Evolutionary conservation across 2,888 invertebrate genomes (phyloP), one percentile per base, ranked within the genome.

Genomic region (Tineola bisselliella): DNA sequence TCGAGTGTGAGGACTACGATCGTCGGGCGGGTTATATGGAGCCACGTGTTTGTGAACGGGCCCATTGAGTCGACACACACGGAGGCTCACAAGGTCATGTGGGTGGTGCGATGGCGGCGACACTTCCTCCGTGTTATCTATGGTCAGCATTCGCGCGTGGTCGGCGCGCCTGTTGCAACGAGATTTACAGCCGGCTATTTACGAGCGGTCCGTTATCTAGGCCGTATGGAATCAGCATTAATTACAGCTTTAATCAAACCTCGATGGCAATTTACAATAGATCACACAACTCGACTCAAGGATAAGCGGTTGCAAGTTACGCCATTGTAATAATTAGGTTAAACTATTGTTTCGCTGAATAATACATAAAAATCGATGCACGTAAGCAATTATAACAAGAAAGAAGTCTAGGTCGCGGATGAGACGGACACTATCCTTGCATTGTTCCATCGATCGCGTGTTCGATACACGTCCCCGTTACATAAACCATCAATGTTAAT

Each of bases 391-490:
- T 83, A 81, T 25, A 69, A 74, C 69, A 75, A 73, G 76, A 83
- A 83, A 84, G 79, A 81, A 83, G 81, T 84, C 81, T 84, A 84
- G 86, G 87, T 77, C 84, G 76, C 67, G 65, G 63, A 70, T 5
- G 25, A 12, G 60, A 60, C 57, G 62, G 33, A 75, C 72, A 68
- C 64, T 78, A 81, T 84, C 87, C 87, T 87, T 86, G 87, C 87
- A 86, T 87, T 87, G 87, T 86, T 80, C 70, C 72, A 66, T 70
- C 64, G 71, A 82, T 86, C 80, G 86, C 86, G 86, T 87, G 87
- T 75, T 71, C 76, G 80, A 71, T 80, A 72, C 78, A 77, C 81
- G 84, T 83, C 84, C 87, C 74, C 84, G 74, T 76, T 87, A 76
- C 86, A 87, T 86, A 86, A 84, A 76, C 81, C 70, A 67, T 70